Evolutionary conservation across 2,888 invertebrate species (phyloP), one percentile per base, ranked within the genome.

Genomic region (Drosophila paucipuncta): DNA sequence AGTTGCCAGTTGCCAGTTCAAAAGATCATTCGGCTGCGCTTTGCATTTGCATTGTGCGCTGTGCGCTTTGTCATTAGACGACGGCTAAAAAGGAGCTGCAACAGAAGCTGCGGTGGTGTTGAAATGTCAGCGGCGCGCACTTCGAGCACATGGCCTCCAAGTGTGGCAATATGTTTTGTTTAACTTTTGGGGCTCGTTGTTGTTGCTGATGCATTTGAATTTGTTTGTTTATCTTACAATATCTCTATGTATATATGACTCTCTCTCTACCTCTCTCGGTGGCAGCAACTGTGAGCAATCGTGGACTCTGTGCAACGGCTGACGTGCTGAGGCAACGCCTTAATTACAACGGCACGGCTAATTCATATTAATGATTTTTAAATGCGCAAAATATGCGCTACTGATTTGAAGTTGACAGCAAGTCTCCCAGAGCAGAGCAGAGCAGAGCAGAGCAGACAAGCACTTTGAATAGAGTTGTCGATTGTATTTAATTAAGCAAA

Each of bases 351-450:
- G 62, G 68, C 57, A 37, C 35, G 67, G 64, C 76, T 87, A 91
- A 90, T 91, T 83, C 82, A 89, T 75, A 90, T 90, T 89, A 90
- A 91, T 90, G 89, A 90, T 83, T 82, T 90, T 90, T 91, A 91
- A 90, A 90, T 87, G 84, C 88, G 82, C 89, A 70, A 87, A 88
- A 90, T 90, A 85, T 80, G 83, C 88, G 67, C 90, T 85, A 77
- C 90, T 85, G 85, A 85, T 85, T 85, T 82, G 37, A 63, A 77
- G 55, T 58, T 78, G 73, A 72, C 77, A 63, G 68, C 61, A 41
- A 41, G 13, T 50, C 54, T 37, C 28, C 55, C 10, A 37, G 30
- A 39, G 16, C 50, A 50, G n/a, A 9, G 9, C 39, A 18, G 39
- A 3, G 37, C 18, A 37, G 37, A 9, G 28, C 22, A 22, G 22